Base-by-base conservation (phyloP, 2,113 vertebrate genomes). In the Numida meleagris region DNA sequence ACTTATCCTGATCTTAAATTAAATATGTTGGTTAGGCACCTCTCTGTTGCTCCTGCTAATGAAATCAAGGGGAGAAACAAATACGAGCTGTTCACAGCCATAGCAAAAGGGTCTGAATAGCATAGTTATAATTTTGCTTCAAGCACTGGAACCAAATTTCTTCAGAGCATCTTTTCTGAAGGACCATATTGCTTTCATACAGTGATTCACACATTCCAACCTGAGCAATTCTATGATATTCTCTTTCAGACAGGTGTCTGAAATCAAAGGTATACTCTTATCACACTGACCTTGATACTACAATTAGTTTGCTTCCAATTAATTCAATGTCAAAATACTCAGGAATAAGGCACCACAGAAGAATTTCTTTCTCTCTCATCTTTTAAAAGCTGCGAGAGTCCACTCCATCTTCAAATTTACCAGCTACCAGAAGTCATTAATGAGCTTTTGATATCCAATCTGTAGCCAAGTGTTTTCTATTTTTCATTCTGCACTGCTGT, bases 401-500 rank as follows among this genome's bases (percentile, higher is more conserved):
- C 33, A 74, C 42, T 51, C 29, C 7, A 4, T 40, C 46, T 89
- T 66, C 76, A 67, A 89, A 57, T 85, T 95, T 88, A 62, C 74
- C 50, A 85, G 40, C 62, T 80, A 58, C 51, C 38, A 80, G 29
- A 5, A 45, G 23, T 23, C 31, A 81, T 50, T 57, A 42, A 63
- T 86, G 66, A 75, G 34, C 42, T 89, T 88, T 74, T 80, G 68
- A 67, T 78, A 70, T 15, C 7, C 50, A 81, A 46, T 31, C 17
- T 50, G 53, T 71, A 81, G 33, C 24, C 80, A 67, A 13, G 59
- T 88, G 50, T 90, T 91, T 58, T 53, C 31, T 88, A 34, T 83
- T 91, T 85, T 89, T 24, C 36, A 73, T 55, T 59, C 46, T 91
- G 46, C 48, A 83, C 76, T 94, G 55, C n/a, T 67, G 34, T 67